Evolutionary conservation across 2,113 vertebrate genomes (phyloP), one percentile per base, ranked within the genome.

Genomic region (Caracal caracal): DNA sequence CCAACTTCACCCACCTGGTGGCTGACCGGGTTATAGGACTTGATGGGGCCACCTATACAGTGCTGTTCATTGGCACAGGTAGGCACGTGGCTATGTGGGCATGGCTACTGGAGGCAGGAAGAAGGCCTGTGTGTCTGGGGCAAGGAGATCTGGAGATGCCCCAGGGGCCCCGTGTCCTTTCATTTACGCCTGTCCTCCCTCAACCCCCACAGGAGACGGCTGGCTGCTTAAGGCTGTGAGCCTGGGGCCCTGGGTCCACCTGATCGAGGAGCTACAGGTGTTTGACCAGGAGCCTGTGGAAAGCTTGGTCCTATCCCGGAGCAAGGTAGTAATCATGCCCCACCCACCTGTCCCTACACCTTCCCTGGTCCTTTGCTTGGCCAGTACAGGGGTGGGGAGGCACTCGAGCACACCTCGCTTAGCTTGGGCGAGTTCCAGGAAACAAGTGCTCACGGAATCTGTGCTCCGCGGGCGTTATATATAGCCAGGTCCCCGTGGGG

Each of bases 31-130:
- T 99, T 3, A 94, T 26, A 0, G 99, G 99, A 3, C 98, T 99
- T 63, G 99, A 99, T 0, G 99, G 99, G 61, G 97, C 98, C 65
- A 13, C 98, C 8, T 99, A 99, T 78, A 99, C 99, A 61, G 98
- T 99, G 98, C 99, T 99, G 10, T 99, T 99, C 98, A 99, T 99
- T 0, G 99, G 99, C 85, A 99, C 99, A 99, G 99, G 99, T 99
- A 98, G 70, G 63, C 0, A 0, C 15, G 0, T 3, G 15, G 9
- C 22, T 4, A 56, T 4, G 4, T 0, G 0, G 33, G 4, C 12
- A 2, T 9, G 26, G 86, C 76, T 6, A 6, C 47, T 19, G 2
- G 24, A 10, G 53, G 35, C 47, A 17, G 82, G 51, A 7, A 0
- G 5, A 51, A 70, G 47, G 43, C 47, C 47, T 73, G 20, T 20